Conservation (phyloP, 2,888 invertebrate genomes). For the Acanthacorydalis orientalis region DNA sequence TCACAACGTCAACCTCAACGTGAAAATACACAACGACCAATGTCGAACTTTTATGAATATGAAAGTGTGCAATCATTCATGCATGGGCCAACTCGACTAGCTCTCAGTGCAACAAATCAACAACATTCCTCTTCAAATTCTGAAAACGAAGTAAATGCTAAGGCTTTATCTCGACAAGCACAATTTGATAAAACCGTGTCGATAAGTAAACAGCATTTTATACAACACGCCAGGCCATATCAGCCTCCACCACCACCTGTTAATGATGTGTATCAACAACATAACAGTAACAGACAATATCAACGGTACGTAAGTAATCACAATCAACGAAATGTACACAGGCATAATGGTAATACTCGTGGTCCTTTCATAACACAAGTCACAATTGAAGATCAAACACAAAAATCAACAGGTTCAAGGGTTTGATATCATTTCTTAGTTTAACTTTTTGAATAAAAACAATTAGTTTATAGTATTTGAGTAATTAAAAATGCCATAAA, state of each 20-base stretch:
- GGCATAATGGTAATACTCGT: conserved; percentile 22
- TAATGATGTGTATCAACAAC: background rate
- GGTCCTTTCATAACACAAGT: conserved; percentile 46
- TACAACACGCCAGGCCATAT: conserved; percentile 8
- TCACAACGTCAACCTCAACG: conserved; percentile 36
- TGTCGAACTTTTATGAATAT: conserved; percentile 74
- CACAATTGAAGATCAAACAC: conserved; percentile 34
- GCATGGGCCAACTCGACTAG: conserved; percentile 15
- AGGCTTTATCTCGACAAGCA: conserved; percentile 10
- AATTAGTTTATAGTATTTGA: no score
- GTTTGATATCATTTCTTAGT: conserved; percentile 9
- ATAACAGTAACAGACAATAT: conserved; percentile 9
- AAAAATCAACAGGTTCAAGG: conserved; percentile 14
- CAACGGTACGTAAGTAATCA: conserved; percentile 10
- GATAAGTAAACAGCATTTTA: conserved; percentile 9
- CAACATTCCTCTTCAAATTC: conserved; percentile 11
- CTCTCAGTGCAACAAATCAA: conserved; percentile 8
- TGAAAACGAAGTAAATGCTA: conserved; percentile 8
- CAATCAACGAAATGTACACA: conserved; percentile 10
- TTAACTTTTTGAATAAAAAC: no score
- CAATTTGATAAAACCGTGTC: background rate
- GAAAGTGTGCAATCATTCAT: conserved; percentile 55
- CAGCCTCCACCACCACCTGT: conserved; percentile 5
- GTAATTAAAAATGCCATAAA: no score
- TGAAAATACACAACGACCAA: conserved; percentile 38